Conservation (phyloP, 92 coral and sea anemone species). For the Epizoanthus ramosus region DNA sequence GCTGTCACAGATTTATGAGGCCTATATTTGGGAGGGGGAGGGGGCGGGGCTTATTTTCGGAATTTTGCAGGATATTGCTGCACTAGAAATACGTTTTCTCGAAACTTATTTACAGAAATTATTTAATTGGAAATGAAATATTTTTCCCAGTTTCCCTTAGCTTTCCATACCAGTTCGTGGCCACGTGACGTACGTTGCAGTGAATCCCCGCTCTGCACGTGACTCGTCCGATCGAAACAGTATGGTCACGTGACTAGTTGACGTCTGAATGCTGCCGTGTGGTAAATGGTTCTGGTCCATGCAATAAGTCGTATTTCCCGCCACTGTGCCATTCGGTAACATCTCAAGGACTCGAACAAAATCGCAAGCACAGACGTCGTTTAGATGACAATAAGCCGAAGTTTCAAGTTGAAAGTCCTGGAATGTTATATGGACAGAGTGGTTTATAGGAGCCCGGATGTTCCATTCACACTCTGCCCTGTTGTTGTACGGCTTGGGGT, state of each 20-base stretch:
- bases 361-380: conserved; percentile 18
- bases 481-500: conserved; percentile 12
- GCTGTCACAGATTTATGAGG: too few species aligned
- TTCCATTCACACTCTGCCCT: conserved; percentile 37
- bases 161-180: not conserved
- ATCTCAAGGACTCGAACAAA: conserved; percentile 16
- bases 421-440: conserved; percentile 28
- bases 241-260: conserved; percentile 31
- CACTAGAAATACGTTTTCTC: too few species aligned
- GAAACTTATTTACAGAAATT: too few species aligned
- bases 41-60: too few species aligned
- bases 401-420: conserved; percentile 30
- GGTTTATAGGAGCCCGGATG: conserved; percentile 28
- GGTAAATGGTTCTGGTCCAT: conserved; percentile 16
- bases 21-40: too few species aligned
- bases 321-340: not conserved
- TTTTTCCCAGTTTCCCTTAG: too few species aligned
- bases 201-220: conserved; percentile 12
- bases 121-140: too few species aligned
- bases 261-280: not conserved
- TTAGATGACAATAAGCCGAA: not conserved
- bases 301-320: not conserved
- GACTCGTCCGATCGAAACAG: conserved; percentile 30
- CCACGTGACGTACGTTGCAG: conserved; percentile 14
- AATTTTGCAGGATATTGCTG: too few species aligned